Percentiles rank a stretch among this genome's conserved stretches.
These are phyloP conservation scores for Trogon melanurus DNA, from an alignment of 2,113 vertebrate genomes.

Conservation along the genomic window DNA sequence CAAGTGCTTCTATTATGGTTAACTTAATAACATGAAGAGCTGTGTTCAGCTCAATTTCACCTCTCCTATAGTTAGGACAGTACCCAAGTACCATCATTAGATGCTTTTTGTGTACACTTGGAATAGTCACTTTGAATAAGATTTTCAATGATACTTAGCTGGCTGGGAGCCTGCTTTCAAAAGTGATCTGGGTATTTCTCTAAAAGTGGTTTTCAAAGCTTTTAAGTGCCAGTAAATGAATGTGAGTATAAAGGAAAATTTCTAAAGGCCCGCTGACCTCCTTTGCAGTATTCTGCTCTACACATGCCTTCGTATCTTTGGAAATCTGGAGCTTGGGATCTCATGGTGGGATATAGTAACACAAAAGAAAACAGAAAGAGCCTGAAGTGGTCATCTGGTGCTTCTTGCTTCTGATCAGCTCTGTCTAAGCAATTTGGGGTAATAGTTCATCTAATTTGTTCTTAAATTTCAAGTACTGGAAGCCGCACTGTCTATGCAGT, in stretches of 20 bases:
- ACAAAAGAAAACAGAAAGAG: not conserved
- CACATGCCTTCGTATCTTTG: not conserved
- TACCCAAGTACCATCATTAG: not conserved
- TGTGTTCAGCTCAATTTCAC: not conserved
- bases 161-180: not conserved
- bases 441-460: not conserved
- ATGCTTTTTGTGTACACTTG: not conserved
- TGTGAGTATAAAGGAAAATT: not conserved
- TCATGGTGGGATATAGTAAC: not conserved
- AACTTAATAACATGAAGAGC: not conserved
- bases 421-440: not conserved
- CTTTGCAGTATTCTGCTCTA: not conserved
- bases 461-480: not conserved
- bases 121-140: not conserved
- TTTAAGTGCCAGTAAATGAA: not conserved
- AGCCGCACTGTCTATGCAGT: not conserved
- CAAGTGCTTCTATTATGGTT: not conserved
- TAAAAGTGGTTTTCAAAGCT: not conserved
- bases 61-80: not conserved
- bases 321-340: not conserved
- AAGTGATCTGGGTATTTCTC: not conserved
- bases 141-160: not conserved
- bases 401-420: not conserved
- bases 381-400: not conserved
- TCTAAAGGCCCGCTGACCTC: not conserved